Evolutionary conservation across 2,113 vertebrate species (phyloP).

Genomic region (Mus pahari): DNA sequence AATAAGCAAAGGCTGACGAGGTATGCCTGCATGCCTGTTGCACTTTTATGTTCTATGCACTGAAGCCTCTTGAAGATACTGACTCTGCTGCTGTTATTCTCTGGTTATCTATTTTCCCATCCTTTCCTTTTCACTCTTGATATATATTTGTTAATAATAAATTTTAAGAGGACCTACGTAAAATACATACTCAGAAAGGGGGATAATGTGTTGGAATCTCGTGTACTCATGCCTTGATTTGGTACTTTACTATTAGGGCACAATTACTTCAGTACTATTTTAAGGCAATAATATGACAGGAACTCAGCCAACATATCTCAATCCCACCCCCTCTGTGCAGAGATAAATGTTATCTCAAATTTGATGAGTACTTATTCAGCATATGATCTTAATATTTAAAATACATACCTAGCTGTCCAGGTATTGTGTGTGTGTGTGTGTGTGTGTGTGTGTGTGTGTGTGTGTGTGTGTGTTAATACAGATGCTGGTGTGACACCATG

Average conservation of each 20-base stretch:
- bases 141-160: neutral
- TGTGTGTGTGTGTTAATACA: neutral
- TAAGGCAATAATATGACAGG: neutral
- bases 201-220: too few relatives aligned
- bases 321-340: neutral
- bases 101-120: neutral
- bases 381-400: neutral
- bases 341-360: neutral
- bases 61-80: neutral
- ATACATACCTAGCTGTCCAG: neutral
- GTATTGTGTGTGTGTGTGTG: neutral
- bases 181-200: neutral
- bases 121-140: too few relatives aligned
- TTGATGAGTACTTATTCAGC: neutral
- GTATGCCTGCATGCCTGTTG: too few relatives aligned
- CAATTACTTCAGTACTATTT: neutral
- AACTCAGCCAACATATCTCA: neutral
- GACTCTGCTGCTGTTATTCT: rapidly evolving
- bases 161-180: neutral
- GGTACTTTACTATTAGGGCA: neutral
- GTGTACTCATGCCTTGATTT: neutral
- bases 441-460: neutral
- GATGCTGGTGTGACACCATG: neutral
- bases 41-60: neutral
- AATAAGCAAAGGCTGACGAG: neutral